Percentiles rank a stretch among this genome's conserved stretches.
Evolutionary conservation across 2,113 vertebrate genomes (phyloP).

Genomic region (Engraulis encrasicolus): DNA sequence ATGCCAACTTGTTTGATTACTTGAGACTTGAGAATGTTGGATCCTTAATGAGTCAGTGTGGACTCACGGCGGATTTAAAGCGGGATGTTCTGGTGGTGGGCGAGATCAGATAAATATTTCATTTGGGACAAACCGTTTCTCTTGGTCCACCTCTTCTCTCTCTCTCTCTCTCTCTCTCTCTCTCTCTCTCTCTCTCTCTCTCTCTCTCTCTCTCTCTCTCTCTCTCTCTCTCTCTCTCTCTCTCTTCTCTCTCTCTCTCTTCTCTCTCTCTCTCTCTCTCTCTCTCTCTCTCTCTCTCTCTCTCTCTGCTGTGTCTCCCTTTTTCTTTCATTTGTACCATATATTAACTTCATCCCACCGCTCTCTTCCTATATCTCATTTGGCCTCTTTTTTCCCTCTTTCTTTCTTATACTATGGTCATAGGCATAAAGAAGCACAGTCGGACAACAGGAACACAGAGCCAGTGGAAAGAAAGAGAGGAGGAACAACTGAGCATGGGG

Average conservation of each 20-base stretch:
- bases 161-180: too few species aligned
- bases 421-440: not conserved
- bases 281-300: not conserved
- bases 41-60: conserved; percentile 4
- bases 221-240: not conserved
- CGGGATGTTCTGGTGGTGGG: not conserved
- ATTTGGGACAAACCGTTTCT: not conserved
- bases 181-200: too few species aligned
- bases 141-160: not conserved
- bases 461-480: not conserved
- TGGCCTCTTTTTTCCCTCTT: too few species aligned
- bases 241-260: not conserved
- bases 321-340: too few species aligned
- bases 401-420: not conserved
- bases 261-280: not conserved
- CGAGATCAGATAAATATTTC: conserved; percentile 7
- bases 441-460: not conserved
- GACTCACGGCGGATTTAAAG: not conserved
- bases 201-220: not conserved
- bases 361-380: too few species aligned
- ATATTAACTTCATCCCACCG: too few species aligned
- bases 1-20: conserved; percentile 20
- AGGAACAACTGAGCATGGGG: not conserved
- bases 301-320: too few species aligned
- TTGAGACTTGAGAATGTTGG: conserved; percentile 10